Conservation (phyloP, 2,797 vertebrate genomes). For the Adrianichthys oophorus region DNA sequence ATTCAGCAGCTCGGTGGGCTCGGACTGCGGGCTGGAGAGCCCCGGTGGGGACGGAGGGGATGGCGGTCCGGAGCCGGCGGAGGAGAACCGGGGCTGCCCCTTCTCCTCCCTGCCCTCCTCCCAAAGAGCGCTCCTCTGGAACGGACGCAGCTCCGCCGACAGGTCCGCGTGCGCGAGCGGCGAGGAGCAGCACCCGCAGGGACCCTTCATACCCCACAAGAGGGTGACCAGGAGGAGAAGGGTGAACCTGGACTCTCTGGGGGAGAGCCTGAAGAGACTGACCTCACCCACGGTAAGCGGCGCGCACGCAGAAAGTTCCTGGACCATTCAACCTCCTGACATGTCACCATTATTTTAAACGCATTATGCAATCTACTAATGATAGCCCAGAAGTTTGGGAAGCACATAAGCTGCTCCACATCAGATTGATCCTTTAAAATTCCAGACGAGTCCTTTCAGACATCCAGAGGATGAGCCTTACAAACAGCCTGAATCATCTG, state of each 20-base stretch:
- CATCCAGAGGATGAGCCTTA: conserved; percentile 17
- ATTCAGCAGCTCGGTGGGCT: conserved; percentile 95
- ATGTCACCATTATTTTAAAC: not conserved
- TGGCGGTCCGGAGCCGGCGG: conserved; percentile 54
- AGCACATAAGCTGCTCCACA: not conserved
- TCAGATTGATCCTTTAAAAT: conserved; percentile 6
- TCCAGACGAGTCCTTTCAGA: conserved; percentile 5
- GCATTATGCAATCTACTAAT: not conserved
- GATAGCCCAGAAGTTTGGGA: not conserved
- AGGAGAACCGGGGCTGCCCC: conserved; percentile 70
- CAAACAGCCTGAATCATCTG: conserved; percentile 49
- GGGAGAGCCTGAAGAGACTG: conserved; percentile 91
- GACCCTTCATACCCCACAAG: conserved; percentile 57
- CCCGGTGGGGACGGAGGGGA: conserved; percentile 83
- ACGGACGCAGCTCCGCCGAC: conserved; percentile 86
- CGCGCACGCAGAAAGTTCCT: not conserved
- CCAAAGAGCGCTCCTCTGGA: conserved; percentile 85
- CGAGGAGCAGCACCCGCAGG: conserved; percentile 55
- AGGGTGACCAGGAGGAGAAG: conserved; percentile 84
- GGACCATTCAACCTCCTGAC: not conserved
- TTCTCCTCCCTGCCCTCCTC: conserved; percentile 75
- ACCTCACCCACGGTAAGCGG: conserved; percentile 91
- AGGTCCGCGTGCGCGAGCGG: conserved; percentile 68
- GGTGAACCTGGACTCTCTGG: conserved; percentile 95
- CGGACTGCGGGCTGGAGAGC: conserved; percentile 90